phyloP scores from a whole-genome alignment of 2,797 vertebrate genomes.

The Vireo griseus region DNA sequence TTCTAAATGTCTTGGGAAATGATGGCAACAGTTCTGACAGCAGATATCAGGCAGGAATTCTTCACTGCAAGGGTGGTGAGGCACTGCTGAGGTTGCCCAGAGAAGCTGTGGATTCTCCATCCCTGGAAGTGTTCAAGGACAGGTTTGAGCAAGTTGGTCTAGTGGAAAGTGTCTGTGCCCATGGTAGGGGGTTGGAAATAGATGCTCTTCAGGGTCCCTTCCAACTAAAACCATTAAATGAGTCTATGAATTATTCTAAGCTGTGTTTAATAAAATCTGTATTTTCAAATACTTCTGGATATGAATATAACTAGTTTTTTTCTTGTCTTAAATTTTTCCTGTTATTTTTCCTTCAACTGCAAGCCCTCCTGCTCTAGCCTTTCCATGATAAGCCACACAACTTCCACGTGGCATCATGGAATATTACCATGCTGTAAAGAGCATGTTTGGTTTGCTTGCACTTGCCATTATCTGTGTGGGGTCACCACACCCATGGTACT shows the following conservation, averaged over 20 bases:
- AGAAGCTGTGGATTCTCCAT: neutral
- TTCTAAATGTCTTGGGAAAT: neutral
- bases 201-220: neutral
- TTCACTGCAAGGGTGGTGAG: neutral
- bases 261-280: neutral
- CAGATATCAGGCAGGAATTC: neutral
- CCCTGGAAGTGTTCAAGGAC: neutral
- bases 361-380: neutral
- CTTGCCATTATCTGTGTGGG: neutral
- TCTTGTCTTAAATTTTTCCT: neutral
- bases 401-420: accelerated
- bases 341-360: neutral
- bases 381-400: neutral
- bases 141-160: neutral
- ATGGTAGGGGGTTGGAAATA: neutral
- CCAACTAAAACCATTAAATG: neutral
- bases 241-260: neutral
- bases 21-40: neutral
- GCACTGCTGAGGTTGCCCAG: neutral
- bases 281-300: neutral
- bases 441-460: neutral
- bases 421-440: neutral
- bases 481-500: neutral
- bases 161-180: neutral
- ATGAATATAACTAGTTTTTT: neutral